Base-by-base conservation (phyloP, 2,113 vertebrate genomes). In the Gobio gobio region DNA sequence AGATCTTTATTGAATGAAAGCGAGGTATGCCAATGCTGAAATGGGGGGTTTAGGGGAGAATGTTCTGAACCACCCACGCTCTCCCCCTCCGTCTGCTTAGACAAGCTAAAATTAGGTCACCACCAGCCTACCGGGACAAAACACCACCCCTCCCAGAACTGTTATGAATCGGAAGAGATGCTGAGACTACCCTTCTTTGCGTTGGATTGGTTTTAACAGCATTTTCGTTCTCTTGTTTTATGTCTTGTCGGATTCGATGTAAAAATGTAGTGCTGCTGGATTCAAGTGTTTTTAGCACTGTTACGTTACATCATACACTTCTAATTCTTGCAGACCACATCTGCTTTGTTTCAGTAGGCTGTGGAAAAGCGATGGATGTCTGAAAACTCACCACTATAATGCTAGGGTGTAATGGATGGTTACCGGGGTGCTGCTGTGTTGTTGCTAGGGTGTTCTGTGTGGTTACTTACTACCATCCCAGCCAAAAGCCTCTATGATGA, bases 51-150 rank as follows among this genome's bases (percentile, higher is more conserved):
- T 61, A 68, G 72, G 40, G 76, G 22, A 26, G 68, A 22, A 24
- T 12, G 10, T 47, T 80, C 16, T 40, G 29, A 78, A n/a, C 40
- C 10, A 58, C 36, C 66, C 40, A 22, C 33, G 1, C 63, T 79
- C 36, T 58, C 63, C 36, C 29, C 61, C 78, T n/a, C 12, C 4
- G 8, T 85, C 84, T 85, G 84, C 70, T 78, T 80, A 73, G 82
- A 77, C 58, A 45, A 63, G 76, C 86, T 76, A 83, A 87, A 87
- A 81, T 81, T 74, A 84, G 86, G 86, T 87, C 86, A 78, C 81
- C 64, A 43, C 36, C 51, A 63, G 43, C 85, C 74, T 22, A 61
- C 61, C 22, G 74, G 81, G 80, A 64, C 82, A 63, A 79, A 66
- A 40, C n/a, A n/a, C 24, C 43, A 81, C 78, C 26, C 26, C 75